Conservation (phyloP, 2,797 vertebrate genomes). For the Pseudochirops cupreus region DNA sequence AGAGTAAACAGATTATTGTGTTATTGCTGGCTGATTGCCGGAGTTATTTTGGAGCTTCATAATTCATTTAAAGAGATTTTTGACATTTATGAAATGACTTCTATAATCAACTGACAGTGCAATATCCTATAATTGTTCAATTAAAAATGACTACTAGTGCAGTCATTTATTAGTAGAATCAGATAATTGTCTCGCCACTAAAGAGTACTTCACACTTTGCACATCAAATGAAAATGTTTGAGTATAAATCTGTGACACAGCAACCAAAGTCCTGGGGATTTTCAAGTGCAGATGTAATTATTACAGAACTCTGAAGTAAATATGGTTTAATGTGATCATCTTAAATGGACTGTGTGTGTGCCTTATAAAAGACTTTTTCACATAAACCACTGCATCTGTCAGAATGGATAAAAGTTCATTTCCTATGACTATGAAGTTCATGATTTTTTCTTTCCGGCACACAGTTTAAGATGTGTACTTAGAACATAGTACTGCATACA, state of each 20-base stretch:
- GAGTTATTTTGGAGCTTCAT: slow-evolving; percentile 91
- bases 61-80: slow-evolving; percentile 97
- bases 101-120: slow-evolving; percentile 90
- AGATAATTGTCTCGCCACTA: slow-evolving; percentile 92
- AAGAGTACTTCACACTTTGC: slow-evolving; percentile 92
- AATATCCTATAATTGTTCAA: slow-evolving; percentile 97
- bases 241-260: slow-evolving; percentile 87
- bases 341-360: slow-evolving; percentile 79
- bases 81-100: slow-evolving; percentile 95
- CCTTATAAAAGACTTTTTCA: slow-evolving; percentile 73
- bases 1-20: slow-evolving; percentile 90
- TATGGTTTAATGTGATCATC: slow-evolving; percentile 84
- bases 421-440: slow-evolving; percentile 59
- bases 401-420: slow-evolving; percentile 52
- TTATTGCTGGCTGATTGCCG: slow-evolving; percentile 90
- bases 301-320: slow-evolving; percentile 87
- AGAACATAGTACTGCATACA: slow-evolving; percentile 32
- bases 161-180: slow-evolving; percentile 94
- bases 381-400: slow-evolving; percentile 77
- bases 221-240: slow-evolving; percentile 89
- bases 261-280: slow-evolving; percentile 86
- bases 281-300: slow-evolving; percentile 87
- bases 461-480: slow-evolving; percentile 54
- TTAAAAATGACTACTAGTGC: slow-evolving; percentile 93
- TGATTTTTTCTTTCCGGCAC: slow-evolving; percentile 51